Conservation (phyloP, 2,888 invertebrate genomes). For the Thera obeliscata region DNA sequence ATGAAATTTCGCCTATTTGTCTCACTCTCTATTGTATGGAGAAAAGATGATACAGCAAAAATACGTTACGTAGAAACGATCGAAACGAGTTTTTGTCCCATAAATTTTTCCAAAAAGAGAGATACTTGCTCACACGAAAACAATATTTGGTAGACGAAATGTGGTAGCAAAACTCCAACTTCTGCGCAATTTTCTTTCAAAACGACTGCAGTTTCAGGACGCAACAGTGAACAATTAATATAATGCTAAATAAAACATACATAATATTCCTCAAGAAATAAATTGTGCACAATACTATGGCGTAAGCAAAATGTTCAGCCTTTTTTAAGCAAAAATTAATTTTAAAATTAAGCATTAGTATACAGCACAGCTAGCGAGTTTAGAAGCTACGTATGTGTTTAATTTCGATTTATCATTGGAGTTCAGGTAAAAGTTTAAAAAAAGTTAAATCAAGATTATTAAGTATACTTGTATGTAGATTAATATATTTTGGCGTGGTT, state of each 20-base stretch:
- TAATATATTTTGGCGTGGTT: slow-evolving; percentile 38
- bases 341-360: slow-evolving; percentile 28
- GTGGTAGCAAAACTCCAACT: too few species aligned
- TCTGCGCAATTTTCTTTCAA: not conserved
- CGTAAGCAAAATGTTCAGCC: slow-evolving; percentile 36
- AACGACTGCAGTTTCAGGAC: slow-evolving; percentile 26
- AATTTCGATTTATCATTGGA: slow-evolving; percentile 1
- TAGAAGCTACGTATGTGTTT: slow-evolving; percentile 16
- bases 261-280: not conserved
- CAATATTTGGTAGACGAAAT: too few species aligned
- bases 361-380: slow-evolving; percentile 15
- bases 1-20: too few species aligned
- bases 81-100: too few species aligned
- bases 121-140: too few species aligned
- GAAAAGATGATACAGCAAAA: too few species aligned
- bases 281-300: slow-evolving; percentile 10
- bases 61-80: too few species aligned
- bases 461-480: slow-evolving; percentile 32
- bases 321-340: slow-evolving; percentile 26
- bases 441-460: slow-evolving; percentile 28
- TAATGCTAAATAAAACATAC: too few species aligned
- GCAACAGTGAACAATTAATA: slow-evolving; percentile 1
- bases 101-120: too few species aligned
- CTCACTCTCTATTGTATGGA: too few species aligned
- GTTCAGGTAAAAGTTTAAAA: slow-evolving; percentile 28